A percentile compares a stretch with the other conserved stretches of the same genome.
Evolutionary conservation across 2,113 vertebrate species (phyloP).

Genomic region (Columba livia): DNA sequence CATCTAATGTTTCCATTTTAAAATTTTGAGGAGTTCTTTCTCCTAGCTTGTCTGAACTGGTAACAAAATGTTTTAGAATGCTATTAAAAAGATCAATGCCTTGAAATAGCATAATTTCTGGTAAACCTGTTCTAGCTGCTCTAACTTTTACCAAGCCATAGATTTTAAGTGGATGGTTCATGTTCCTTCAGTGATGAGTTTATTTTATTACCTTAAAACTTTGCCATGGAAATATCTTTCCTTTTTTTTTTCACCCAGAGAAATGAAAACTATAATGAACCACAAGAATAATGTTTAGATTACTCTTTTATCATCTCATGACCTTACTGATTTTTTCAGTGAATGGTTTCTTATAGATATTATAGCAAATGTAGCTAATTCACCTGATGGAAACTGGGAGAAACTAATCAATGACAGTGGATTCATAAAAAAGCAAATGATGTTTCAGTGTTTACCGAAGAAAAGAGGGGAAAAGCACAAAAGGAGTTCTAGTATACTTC

Average conservation of each 20-base stretch:
- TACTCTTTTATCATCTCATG: not conserved
- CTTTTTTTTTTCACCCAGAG: not conserved
- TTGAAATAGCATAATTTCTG: not conserved
- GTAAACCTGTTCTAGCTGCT: not conserved
- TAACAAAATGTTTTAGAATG: not conserved
- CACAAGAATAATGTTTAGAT: not conserved
- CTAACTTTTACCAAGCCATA: not conserved
- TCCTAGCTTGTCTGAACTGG: not conserved
- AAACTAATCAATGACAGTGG: not conserved
- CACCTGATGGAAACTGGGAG: not conserved
- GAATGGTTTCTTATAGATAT: not conserved
- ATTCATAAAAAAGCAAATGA: not conserved
- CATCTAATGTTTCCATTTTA: not conserved
- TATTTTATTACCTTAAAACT: conserved; percentile 11
- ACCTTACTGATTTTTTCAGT: not conserved
- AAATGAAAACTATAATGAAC: not conserved
- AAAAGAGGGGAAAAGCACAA: not conserved
- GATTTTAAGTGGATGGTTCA: not conserved
- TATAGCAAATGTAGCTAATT: not conserved
- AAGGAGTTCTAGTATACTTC: not conserved
- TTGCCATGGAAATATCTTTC: conserved; percentile 10
- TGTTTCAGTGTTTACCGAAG: not conserved
- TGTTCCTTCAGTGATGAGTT: not conserved
- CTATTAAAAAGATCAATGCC: not conserved
- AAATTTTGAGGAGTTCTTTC: not conserved